Evolutionary conservation across 1,140 invertebrate species (phyloP), one percentile per base, ranked within the genome.

Genomic region (Campoletis sonorensis): DNA sequence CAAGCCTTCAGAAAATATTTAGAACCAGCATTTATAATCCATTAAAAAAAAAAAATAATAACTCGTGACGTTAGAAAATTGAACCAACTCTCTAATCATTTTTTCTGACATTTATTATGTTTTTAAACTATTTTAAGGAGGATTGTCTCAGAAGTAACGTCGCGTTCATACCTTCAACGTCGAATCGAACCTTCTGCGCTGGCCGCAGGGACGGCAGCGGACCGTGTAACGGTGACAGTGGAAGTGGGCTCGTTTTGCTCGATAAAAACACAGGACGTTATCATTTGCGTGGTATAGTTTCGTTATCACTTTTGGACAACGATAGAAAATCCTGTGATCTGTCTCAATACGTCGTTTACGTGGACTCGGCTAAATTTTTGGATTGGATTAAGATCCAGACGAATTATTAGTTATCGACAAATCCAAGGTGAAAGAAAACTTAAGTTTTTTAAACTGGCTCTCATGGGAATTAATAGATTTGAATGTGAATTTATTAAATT

Each of bases 161-260:
- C 0, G 88, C 90, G n/a, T 95, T 94, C 81, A 85, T 90, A n/a
- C 82, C 87, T 7, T 85, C 94, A 3, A 94, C 94, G 0, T 94
- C 93, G 0, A 91, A 93, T 16, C 93, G 88, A 11, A 95, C 93
- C 0, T 94, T 93, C 82, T 96, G 95, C 86, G 95, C 95, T 27
- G 95, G 95, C 18, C 91, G 90, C 40, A 90, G 91, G 81, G 89
- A 93, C 61, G 93, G 93, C 37, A 89, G 1, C 27, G 94, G 93
- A 2, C 93, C 93, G 1, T 94, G 94, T 76, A 92, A 92, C 72
- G 94, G 94, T 0, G 93, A 94, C 79, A 94, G 93, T 30, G 94
- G 94, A 7, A 93, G 93, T 37, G 94, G 94, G 0, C 86, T 94
- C 1, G 91, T 93, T 58, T 83, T 94, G 4, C 70, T 76, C n/a